Conservation (phyloP, 2,888 invertebrate genomes). For the Drosophila differens region DNA sequence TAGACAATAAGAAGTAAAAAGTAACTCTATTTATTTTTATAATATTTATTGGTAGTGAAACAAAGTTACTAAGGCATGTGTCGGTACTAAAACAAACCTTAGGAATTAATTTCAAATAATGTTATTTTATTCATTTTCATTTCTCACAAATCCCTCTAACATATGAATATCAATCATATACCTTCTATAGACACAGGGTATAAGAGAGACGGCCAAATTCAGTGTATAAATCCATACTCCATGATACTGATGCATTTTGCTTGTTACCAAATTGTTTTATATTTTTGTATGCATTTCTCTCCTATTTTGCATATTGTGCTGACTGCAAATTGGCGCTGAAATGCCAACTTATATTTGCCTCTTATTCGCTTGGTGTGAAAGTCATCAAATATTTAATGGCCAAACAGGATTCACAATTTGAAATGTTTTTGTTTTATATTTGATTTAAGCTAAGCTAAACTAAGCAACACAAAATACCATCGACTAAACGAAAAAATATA, state of each 20-base stretch:
- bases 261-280: constrained; percentile 69
- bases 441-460: background rate
- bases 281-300: constrained; percentile 13
- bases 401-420: constrained; percentile 31
- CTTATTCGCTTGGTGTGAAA: constrained; percentile 40
- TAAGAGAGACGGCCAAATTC: constrained; percentile 6
- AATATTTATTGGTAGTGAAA: background rate
- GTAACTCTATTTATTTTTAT: background rate
- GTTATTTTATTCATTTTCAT: background rate
- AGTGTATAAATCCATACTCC: constrained; percentile 1
- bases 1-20: background rate
- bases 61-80: too few relatives aligned
- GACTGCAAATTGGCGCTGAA: constrained; percentile 19
- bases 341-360: constrained; percentile 13
- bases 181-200: background rate
- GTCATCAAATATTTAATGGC: constrained; percentile 46
- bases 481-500: background rate
- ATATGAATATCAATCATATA: background rate
- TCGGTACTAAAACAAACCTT: background rate
- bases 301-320: constrained; percentile 44
- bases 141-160: background rate
- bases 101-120: background rate
- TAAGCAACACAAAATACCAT: background rate
- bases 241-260: constrained; percentile 66
- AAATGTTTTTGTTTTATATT: constrained; percentile 12